phyloP scores from a whole-genome alignment of 1,140 invertebrate genomes.

The Gonioctena quinquepunctata region DNA sequence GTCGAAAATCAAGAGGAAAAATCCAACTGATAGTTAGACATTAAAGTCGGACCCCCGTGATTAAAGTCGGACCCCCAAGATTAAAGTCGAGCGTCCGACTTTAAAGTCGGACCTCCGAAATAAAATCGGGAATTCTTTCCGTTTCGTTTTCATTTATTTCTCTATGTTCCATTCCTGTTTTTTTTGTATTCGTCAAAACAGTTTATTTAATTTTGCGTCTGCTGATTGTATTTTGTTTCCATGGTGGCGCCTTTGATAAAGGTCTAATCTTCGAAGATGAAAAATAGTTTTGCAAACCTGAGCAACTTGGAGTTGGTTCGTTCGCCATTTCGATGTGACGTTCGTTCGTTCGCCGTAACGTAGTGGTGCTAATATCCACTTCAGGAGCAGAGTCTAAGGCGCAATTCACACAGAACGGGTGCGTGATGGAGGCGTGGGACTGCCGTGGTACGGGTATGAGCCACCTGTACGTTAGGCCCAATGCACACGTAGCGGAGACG shows the following conservation, averaged over 20 bases:
- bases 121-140: too few relatives aligned
- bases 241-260: conserved; percentile 14
- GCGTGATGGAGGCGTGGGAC: too few relatives aligned
- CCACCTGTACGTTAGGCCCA: too few relatives aligned
- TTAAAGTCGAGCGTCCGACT: too few relatives aligned
- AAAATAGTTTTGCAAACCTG: conserved; percentile 5
- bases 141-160: not conserved
- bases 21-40: too few relatives aligned
- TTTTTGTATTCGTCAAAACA: not conserved
- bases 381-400: conserved; percentile 6
- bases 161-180: not conserved
- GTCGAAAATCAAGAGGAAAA: too few relatives aligned
- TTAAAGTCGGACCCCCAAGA: too few relatives aligned
- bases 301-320: conserved; percentile 20
- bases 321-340: conserved; percentile 2
- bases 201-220: conserved; percentile 17
- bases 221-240: conserved; percentile 6
- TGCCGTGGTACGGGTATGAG: too few relatives aligned
- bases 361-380: conserved; percentile 9
- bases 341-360: not conserved
- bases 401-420: too few relatives aligned
- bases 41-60: too few relatives aligned
- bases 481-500: too few relatives aligned
- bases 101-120: too few relatives aligned
- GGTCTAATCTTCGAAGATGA: conserved; percentile 9